Percentiles rank a stretch among this genome's conserved stretches.
phyloP scores from a whole-genome alignment of 2,888 invertebrate genomes.

The Alloplasta piceator region DNA sequence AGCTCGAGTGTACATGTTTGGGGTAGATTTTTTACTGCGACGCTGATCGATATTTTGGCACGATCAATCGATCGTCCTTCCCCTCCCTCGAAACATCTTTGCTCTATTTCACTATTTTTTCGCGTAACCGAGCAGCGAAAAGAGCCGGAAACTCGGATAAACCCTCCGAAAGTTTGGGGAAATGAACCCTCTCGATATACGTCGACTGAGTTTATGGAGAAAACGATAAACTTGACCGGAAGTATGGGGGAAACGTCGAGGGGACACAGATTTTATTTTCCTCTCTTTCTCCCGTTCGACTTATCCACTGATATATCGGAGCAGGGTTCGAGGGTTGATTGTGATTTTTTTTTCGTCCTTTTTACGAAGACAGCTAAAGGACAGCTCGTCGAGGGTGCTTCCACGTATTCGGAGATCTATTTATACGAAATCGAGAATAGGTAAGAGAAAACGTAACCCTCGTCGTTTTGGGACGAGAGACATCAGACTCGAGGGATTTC shows the following conservation, averaged over 20 bases:
- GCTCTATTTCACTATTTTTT: background rate
- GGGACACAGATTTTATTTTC: background rate
- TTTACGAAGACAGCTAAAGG: background rate
- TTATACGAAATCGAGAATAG: background rate
- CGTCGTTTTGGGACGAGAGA: background rate
- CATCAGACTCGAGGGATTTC: background rate
- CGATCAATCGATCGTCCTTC: constrained; percentile 31
- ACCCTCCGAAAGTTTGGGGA: constrained; percentile 20
- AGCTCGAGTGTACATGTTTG: constrained; percentile 15
- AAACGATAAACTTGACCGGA: constrained; percentile 48
- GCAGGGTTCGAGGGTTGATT: constrained; percentile 2
- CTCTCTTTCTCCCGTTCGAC: constrained; percentile 10
- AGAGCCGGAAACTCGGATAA: constrained; percentile 47
- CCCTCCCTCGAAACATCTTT: background rate
- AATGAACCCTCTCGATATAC: constrained; percentile 17
- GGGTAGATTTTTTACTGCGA: constrained; percentile 47
- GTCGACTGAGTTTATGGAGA: constrained; percentile 47
- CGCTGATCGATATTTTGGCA: constrained; percentile 42
- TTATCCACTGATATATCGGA: constrained; percentile 37
- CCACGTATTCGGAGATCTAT: background rate
- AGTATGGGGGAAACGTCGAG: constrained; percentile 2
- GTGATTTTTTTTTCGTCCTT: constrained; percentile 5
- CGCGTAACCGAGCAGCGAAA: background rate
- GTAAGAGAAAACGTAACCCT: background rate
- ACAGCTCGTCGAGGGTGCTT: background rate